Evolutionary conservation across 2,797 vertebrate genomes (phyloP), one percentile per base, ranked within the genome.

Genomic region (Ctenosaura bakeri): DNA sequence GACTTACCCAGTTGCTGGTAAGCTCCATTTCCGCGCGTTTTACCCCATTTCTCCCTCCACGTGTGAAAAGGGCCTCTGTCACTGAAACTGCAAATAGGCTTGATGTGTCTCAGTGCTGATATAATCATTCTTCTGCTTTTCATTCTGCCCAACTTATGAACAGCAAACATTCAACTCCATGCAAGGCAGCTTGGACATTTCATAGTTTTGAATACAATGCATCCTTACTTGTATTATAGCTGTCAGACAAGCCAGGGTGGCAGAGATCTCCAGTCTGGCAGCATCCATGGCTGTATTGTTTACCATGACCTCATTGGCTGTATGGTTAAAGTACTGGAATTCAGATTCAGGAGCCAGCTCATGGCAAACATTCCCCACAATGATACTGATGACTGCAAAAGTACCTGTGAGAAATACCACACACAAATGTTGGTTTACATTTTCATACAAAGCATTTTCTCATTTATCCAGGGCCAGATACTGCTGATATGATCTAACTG

Each of bases 371-470:
- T 98, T 98, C 92, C 98, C 98, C 94, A 99, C 98, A 93, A 99
- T 98, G 89, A 99, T 98, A 97, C 98, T 99, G 97, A 99, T 95
- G 94, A 99, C 98, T 91, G 98, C 98, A 96, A 99, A 99, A 18
- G 98, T 99, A 81, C 98, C 98, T 99, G 92, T 77, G 77, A 38
- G 50, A 92, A 92, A 86, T 83, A 90, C n/a, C 83, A 10, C 1
- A 85, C 20, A 59, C 83, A 73, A 92, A 91, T 89, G 93, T 87
- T 54, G 24, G 38, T 7, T 85, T 86, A 77, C 20, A 89, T 89
- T 77, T 87, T 78, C 20, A 66, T 87, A 64, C 88, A 79, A n/a
- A 94, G 24, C 18, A 0, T 32, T 78, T 81, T 88, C 90, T 38
- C 88, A 93, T 94, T 88, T 71, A 24, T 79, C 22, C 14, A 24